phyloP scores from a whole-genome alignment of 2,113 vertebrate species.

The Rhizomys pruinosus region DNA sequence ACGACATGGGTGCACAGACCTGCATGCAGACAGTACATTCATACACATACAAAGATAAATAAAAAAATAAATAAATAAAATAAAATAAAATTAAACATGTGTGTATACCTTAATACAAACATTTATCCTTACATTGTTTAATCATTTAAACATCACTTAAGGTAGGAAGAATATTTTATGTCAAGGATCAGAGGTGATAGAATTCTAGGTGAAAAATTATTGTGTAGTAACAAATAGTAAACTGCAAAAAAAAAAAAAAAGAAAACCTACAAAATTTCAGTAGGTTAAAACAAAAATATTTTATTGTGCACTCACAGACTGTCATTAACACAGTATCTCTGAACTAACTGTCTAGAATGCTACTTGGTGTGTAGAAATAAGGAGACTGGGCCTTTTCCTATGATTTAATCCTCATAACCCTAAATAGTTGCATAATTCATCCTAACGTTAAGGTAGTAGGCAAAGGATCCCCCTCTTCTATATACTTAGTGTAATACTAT shows the following conservation, averaged over 20 bases:
- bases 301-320: neutral
- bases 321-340: neutral
- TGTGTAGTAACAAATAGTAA: too few species aligned
- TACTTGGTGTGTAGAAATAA: neutral
- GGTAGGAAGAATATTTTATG: neutral
- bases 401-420: neutral
- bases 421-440: neutral
- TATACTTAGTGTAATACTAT: neutral
- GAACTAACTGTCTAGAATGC: neutral
- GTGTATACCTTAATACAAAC: too few species aligned
- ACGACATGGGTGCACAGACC: too few species aligned
- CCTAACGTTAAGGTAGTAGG: neutral
- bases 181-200: neutral
- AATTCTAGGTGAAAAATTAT: neutral
- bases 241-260: too few species aligned
- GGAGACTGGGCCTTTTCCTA: neutral
- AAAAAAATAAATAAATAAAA: too few species aligned
- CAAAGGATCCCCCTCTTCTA: neutral
- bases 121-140: neutral
- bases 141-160: neutral
- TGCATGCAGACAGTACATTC: too few species aligned
- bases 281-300: neutral
- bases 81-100: too few species aligned
- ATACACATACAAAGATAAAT: too few species aligned
- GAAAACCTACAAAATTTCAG: neutral